Percentiles rank a stretch among this genome's conserved stretches.
Evolutionary conservation across 2,797 vertebrate species (phyloP).

Genomic region (Oophaga sylvatica): DNA sequence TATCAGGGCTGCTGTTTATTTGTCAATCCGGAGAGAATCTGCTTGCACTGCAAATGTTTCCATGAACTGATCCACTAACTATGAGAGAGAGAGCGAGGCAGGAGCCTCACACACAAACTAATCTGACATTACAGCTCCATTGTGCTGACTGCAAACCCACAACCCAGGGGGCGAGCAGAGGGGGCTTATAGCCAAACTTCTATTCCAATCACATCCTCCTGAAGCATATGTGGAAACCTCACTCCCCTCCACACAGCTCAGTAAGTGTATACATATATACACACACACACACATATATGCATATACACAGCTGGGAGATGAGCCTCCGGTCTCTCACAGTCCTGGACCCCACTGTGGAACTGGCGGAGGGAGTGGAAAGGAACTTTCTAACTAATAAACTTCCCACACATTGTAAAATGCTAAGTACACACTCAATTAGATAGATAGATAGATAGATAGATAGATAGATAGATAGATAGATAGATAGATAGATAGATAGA

Average conservation of each 20-base stretch:
- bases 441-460: constrained; percentile 18
- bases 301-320: background rate
- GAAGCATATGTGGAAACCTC: background rate
- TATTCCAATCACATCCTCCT: constrained; percentile 47
- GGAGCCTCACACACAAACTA: constrained; percentile 38
- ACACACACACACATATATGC: background rate
- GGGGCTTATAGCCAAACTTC: constrained; percentile 1
- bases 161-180: background rate
- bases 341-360: background rate
- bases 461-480: constrained; percentile 35
- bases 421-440: background rate
- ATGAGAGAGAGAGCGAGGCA: background rate
- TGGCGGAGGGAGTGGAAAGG: background rate
- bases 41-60: constrained; percentile 59
- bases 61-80: constrained; percentile 29
- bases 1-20: constrained; percentile 47
- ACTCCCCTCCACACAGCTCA: background rate
- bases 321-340: background rate
- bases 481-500: constrained; percentile 17
- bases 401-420: background rate
- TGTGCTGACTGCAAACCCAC: constrained; percentile 16
- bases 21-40: constrained; percentile 55
- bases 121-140: constrained; percentile 37
- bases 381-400: background rate
- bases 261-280: background rate